Conservation (phyloP, 53 echinoderm and acorn worm species). For the Antedon mediterranea region DNA sequence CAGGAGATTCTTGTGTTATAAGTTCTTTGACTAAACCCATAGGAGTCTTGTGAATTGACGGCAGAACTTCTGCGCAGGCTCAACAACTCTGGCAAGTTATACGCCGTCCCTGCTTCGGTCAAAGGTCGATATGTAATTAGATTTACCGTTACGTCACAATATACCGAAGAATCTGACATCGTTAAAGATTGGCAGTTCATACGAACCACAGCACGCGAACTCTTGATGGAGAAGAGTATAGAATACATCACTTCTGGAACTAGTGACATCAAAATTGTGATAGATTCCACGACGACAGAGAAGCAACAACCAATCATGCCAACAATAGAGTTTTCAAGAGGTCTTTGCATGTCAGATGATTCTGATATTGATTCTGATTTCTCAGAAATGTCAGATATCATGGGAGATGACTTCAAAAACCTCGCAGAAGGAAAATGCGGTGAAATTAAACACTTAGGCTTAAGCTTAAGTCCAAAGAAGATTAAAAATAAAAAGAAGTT, state of each 20-base stretch:
- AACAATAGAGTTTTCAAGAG: not conserved
- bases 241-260: not conserved
- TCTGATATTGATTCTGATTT: not conserved
- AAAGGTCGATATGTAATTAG: constrained; percentile 76
- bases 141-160: constrained; percentile 82
- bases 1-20: too few relatives aligned
- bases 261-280: constrained; percentile 12
- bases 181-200: constrained; percentile 77
- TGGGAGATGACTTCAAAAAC: not conserved
- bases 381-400: not conserved
- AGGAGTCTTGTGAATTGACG: constrained; percentile 75
- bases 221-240: constrained; percentile 15
- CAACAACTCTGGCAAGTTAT: constrained; percentile 66
- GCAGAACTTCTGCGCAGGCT: constrained; percentile 67
- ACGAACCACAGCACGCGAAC: constrained; percentile 40
- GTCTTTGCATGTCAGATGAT: not conserved
- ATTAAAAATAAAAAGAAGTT: constrained; percentile 30
- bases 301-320: constrained; percentile 6
- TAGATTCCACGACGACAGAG: constrained; percentile 13
- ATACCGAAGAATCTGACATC: constrained; percentile 77
- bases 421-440: not conserved
- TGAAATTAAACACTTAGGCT: constrained; percentile 3
- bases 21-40: not conserved
- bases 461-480: not conserved
- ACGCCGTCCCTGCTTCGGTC: constrained; percentile 83